Base-by-base conservation (phyloP, 2,888 invertebrate species). In the Stomorhina lunata region DNA sequence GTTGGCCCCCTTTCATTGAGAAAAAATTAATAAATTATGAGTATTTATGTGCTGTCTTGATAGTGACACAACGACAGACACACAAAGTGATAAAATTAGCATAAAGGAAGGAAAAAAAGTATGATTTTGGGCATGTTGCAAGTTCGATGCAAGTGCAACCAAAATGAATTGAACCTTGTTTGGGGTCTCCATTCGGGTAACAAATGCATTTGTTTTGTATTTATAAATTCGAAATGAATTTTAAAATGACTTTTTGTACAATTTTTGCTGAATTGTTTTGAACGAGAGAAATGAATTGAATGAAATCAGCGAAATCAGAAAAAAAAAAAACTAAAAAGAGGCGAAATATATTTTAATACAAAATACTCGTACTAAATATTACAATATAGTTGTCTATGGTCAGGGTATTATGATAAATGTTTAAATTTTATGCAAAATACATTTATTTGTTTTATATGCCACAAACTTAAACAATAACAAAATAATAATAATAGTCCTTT, bases 1-100 rank as follows among this genome's bases (percentile, higher is more conserved):
- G n/a, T n/a, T n/a, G n/a, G n/a, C 87, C 45, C 84, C 88, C 87
- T 86, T 84, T 80, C 81, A 84, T 84, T 85, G 81, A 86, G 85
- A 84, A 71, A 79, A 82, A 85, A 86, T 86, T 89, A 89, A 90
- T 89, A 89, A 89, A 89, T 89, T 90, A 90, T 89, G 87, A 88
- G 90, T 90, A 90, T 90, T 89, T 89, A 89, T 90, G 89, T 88
- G 89, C 90, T 90, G 90, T 89, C 90, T 88, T 85, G 86, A 81
- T 84, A 86, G 87, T 88, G 88, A 87, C 88, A 88, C 85, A 86
- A 80, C 87, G 90, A 90, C 90, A 89, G 91, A 89, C 90, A 88
- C 89, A 90, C 90, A 90, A 90, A 90, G 90, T 90, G 90, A 90
- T 90, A 90, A 90, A 89, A 90, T 90, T 90, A 90, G 89, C 90